phyloP scores from a whole-genome alignment of 2,888 invertebrate genomes.

The Xestoiulus laeticollis region DNA sequence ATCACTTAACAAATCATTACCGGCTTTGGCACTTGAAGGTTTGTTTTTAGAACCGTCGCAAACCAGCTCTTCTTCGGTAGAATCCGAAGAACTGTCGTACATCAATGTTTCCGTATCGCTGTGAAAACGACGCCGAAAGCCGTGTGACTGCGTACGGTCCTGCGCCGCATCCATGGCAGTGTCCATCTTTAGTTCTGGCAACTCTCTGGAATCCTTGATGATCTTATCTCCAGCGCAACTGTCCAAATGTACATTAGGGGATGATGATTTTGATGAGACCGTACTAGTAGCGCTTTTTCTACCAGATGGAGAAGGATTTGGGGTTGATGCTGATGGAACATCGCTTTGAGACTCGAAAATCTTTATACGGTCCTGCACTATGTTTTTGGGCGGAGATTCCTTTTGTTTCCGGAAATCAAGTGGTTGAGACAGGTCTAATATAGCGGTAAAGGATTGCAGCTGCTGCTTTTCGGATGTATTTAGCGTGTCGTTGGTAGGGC shows the following conservation, averaged over 20 bases:
- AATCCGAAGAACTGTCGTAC: conserved; percentile 60
- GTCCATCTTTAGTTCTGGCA: neutral
- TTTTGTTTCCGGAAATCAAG: conserved; percentile 56
- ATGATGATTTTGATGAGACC: conserved; percentile 31
- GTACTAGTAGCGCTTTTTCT: neutral
- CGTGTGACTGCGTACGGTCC: neutral
- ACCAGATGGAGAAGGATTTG: conserved; percentile 36
- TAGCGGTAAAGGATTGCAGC: conserved; percentile 50
- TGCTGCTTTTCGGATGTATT: neutral
- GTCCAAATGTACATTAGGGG: neutral
- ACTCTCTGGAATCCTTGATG: neutral
- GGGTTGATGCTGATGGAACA: neutral
- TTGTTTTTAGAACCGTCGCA: neutral
- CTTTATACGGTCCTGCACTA: conserved; percentile 63
- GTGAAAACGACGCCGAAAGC: conserved; percentile 53
- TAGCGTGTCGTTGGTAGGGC: neutral
- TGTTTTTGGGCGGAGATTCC: conserved; percentile 59
- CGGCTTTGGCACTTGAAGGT: neutral
- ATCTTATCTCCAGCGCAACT: neutral
- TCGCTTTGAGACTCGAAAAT: conserved; percentile 57
- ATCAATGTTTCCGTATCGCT: conserved; percentile 67
- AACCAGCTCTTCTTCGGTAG: neutral
- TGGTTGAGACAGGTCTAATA: conserved; percentile 54
- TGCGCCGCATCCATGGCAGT: neutral
- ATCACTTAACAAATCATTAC: neutral